Conservation (phyloP, 2,888 invertebrate genomes). For the Hypselothyrea guttata region DNA sequence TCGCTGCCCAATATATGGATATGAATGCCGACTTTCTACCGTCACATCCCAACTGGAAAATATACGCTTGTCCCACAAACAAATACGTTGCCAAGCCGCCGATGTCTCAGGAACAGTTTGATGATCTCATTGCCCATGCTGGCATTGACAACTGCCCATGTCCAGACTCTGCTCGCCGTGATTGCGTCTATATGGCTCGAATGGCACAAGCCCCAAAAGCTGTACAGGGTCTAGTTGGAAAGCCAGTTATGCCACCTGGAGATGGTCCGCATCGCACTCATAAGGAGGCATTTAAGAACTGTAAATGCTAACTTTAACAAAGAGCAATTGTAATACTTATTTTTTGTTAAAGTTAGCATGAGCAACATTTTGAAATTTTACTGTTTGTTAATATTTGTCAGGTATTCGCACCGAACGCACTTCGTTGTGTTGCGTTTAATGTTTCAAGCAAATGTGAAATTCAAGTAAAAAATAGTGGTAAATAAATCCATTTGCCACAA, state of each 20-base stretch:
- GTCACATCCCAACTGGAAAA: conserved; percentile 79
- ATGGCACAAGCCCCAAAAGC: not conserved
- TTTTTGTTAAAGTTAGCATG: not conserved
- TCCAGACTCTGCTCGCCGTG: conserved; percentile 38
- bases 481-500: too few relatives aligned
- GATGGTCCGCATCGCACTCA: conserved; percentile 1
- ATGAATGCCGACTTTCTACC: conserved; percentile 71
- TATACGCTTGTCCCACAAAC: conserved; percentile 58
- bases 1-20: conserved; percentile 63
- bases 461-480: too few relatives aligned
- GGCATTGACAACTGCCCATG: conserved; percentile 49
- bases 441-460: too few relatives aligned
- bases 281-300: conserved; percentile 36
- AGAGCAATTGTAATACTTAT: too few relatives aligned
- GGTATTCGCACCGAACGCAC: too few relatives aligned
- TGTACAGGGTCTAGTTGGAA: not conserved
- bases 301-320: conserved; percentile 35
- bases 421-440: too few relatives aligned
- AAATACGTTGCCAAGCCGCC: conserved; percentile 49
- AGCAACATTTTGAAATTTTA: not conserved
- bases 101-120: conserved; percentile 27
- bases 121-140: conserved; percentile 22
- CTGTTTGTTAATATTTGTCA: too few relatives aligned
- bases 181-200: conserved; percentile 48
- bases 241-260: not conserved